phyloP scores from a whole-genome alignment of 2,888 invertebrate species.

The Acheta domesticus region DNA sequence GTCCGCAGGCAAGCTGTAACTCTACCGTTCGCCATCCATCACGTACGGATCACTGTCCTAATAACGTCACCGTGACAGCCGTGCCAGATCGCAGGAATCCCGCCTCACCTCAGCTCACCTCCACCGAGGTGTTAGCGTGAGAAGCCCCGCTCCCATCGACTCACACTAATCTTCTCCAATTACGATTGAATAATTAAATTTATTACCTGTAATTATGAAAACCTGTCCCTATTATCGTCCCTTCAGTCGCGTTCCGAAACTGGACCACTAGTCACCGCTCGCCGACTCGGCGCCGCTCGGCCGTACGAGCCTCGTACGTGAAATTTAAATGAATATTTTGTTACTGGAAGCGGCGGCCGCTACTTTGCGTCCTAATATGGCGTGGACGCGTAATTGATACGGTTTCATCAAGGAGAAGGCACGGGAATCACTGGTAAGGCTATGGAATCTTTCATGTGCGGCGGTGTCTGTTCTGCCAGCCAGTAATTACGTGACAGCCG shows the following conservation, averaged over 20 bases:
- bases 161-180: not conserved
- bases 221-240: not conserved
- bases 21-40: too few species aligned
- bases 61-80: too few species aligned
- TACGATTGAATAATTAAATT: slow-evolving; percentile 18
- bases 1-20: too few species aligned
- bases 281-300: not conserved
- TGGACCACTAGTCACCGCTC: not conserved
- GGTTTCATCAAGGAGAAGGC: not conserved
- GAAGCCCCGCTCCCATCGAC: not conserved
- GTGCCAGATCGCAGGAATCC: too few species aligned
- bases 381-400: not conserved
- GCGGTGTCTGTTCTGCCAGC: not conserved
- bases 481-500: not conserved
- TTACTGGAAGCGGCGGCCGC: not conserved
- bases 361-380: not conserved
- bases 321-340: slow-evolving; percentile 4
- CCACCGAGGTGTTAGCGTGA: not conserved
- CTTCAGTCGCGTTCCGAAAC: not conserved
- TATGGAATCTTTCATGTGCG: not conserved
- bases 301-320: not conserved
- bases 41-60: too few species aligned
- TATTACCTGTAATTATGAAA: slow-evolving; percentile 18
- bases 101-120: too few species aligned
- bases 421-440: not conserved